These are phyloP conservation scores for Caloenas nicobarica DNA, from an alignment of 2,113 vertebrate genomes.

Conservation along the genomic window DNA sequence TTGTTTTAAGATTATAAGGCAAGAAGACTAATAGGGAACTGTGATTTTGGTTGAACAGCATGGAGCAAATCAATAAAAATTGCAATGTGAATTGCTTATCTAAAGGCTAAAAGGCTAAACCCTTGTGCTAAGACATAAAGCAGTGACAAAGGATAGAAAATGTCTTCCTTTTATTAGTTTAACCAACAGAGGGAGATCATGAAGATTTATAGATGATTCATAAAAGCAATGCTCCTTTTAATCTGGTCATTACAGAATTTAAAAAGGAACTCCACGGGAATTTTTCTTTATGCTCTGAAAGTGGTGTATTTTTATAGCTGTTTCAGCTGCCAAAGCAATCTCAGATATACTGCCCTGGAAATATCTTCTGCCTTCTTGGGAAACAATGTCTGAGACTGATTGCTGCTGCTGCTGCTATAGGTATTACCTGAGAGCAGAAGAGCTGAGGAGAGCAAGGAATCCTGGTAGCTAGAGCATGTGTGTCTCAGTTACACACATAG, in stretches of 20 bases:
- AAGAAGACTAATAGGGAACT: background rate
- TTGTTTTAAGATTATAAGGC: background rate
- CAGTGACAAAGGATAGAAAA: background rate
- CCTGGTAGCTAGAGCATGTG: background rate
- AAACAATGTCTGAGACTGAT: background rate
- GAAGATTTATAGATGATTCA: background rate
- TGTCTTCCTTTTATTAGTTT: background rate
- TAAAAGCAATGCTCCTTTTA: background rate
- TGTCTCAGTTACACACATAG: accelerated
- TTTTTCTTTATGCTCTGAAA: background rate
- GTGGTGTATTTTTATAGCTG: background rate
- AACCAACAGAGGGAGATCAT: background rate
- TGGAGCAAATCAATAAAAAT: background rate
- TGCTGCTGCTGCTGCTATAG: background rate
- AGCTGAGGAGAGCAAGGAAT: background rate
- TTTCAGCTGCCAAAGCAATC: background rate
- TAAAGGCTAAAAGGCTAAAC: background rate
- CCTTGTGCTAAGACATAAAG: background rate
- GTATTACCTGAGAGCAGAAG: background rate
- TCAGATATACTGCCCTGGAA: background rate
- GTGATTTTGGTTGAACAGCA: background rate
- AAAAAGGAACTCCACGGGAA: background rate
- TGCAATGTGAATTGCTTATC: background rate
- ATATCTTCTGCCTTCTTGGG: background rate
- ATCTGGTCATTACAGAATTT: background rate